Evolutionary conservation across 2,888 invertebrate genomes (phyloP), one percentile per base, ranked within the genome.

Genomic region (Willowsia nigromaculata): DNA sequence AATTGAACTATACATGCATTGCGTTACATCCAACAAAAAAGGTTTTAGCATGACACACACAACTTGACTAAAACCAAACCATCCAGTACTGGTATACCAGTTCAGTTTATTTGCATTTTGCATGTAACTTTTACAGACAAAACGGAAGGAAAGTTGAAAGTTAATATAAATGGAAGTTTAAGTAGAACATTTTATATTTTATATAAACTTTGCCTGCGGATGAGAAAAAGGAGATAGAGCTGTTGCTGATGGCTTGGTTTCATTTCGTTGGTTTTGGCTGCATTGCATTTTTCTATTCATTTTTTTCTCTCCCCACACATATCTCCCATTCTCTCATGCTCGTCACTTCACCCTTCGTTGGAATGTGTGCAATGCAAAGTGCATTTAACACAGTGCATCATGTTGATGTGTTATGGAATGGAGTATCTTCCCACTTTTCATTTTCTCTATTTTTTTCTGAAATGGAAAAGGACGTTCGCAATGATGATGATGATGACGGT

Each of bases 361-460:
- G 87, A 87, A 87, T 87, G 87, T 15, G n/a, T 86, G 74, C 76
- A 86, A 86, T 86, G 78, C 40, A 50, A 81, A 40, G 62, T 78
- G 78, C 78, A 78, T 56, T 74, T 43, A 18, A 78, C 40, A 40
- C 81, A 30, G 2, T 27, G 40, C 47, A 62, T 30, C 59, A 53
- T 47, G 50, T 56, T 80, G 53, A 50, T 37, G 30, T 18, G 80
- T 7, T 9, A 25, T 37, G 56, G 56, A 33, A 80, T 47, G 37
- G 76, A n/a, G 78, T 5, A 53, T 78, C 78, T 78, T 84, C 84
- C 74, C 59, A 62, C 81, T 62, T 62, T 62, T 62, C 33, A 25
- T 27, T 62, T 62, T 71, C 83, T 22, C 68, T 68, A 15, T 15
- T 62, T 62, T 71, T 59, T 11, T 65, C 68, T 50, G 47, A 18